Evolutionary conservation across 1,140 invertebrate species (phyloP).

Genomic region (Zaprionus nigranus): DNA sequence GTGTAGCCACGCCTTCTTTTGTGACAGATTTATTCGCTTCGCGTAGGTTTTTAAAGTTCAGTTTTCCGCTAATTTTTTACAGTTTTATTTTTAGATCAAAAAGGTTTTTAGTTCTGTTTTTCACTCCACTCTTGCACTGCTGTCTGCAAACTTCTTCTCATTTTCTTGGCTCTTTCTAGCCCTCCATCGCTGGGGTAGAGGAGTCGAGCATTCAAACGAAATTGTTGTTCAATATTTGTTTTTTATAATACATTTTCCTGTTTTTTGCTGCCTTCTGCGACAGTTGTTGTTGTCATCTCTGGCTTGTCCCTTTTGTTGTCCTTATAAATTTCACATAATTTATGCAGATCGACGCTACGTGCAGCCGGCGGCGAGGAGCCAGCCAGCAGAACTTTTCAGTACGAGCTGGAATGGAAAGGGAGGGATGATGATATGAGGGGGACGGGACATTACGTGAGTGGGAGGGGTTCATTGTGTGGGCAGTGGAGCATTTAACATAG

Average conservation of each 20-base stretch:
- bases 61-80: not conserved
- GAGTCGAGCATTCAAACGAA: conserved; percentile 57
- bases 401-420: not conserved
- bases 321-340: conserved; percentile 81
- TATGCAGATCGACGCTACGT: conserved; percentile 81
- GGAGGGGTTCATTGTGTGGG: conserved; percentile 59
- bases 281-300: conserved; percentile 12
- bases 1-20: conserved; percentile 7
- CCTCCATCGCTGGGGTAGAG: not conserved
- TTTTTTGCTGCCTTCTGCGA: conserved; percentile 52
- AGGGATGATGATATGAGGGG: not conserved
- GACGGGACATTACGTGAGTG: not conserved
- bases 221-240: conserved; percentile 75
- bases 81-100: not conserved
- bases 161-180: not conserved
- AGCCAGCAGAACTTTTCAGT: conserved; percentile 36
- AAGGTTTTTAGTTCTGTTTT: not conserved
- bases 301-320: conserved; percentile 57
- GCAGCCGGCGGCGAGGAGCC: conserved; percentile 56
- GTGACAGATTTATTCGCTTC: conserved; percentile 17
- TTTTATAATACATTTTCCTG: conserved; percentile 73
- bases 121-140: not conserved
- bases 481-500: conserved; percentile 80
- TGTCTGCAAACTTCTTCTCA: not conserved
- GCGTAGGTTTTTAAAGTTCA: not conserved